These are phyloP conservation scores for Origma solitaria DNA, from an alignment of 2,113 vertebrate genomes.

Conservation along the genomic window DNA sequence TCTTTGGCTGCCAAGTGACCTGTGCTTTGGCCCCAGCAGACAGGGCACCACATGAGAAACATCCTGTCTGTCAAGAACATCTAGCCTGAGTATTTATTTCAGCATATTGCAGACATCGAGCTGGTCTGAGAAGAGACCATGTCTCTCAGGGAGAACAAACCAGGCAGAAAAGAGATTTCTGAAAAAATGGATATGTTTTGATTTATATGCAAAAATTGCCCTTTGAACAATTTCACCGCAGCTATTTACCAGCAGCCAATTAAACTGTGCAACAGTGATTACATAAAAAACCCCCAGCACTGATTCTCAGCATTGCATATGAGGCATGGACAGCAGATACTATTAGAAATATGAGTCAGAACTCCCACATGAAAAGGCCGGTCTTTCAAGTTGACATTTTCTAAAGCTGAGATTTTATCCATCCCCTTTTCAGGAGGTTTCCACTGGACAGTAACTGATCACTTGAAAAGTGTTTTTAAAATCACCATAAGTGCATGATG, in stretches of 20 bases:
- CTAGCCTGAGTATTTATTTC: background rate
- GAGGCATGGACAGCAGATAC: background rate
- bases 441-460: background rate
- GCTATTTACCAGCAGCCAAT: background rate
- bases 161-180: background rate
- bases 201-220: background rate
- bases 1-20: background rate
- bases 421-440: background rate
- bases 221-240: background rate
- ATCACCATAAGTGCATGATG: accelerated
- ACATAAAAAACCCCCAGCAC: background rate
- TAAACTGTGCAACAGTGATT: background rate
- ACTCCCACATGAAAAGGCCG: background rate
- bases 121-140: background rate
- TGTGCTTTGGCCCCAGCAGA: background rate
- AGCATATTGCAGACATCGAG: background rate
- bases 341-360: background rate
- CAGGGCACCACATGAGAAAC: background rate
- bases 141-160: background rate
- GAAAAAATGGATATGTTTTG: background rate
- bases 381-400: background rate
- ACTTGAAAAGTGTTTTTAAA: background rate
- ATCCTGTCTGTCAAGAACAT: background rate
- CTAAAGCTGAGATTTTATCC: background rate
- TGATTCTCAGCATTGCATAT: background rate